Evolutionary conservation across 2,797 vertebrate genomes (phyloP).

Genomic region (Anomalospiza imberbis): DNA sequence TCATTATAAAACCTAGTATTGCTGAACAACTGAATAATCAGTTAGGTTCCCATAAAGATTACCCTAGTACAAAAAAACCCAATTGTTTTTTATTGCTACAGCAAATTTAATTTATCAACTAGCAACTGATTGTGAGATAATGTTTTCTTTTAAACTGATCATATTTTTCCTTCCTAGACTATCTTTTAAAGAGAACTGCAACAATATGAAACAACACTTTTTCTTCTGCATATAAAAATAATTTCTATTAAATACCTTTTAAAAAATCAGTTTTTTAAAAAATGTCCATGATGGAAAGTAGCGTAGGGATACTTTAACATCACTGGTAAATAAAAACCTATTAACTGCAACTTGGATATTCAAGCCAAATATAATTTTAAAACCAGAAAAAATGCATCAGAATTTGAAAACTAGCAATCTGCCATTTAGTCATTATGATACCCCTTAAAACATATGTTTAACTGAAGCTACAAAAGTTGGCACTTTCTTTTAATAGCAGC

Average conservation of each 20-base stretch:
- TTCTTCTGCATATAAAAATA: neutral
- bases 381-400: neutral
- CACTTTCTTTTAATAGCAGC: constrained; percentile 16
- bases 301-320: neutral
- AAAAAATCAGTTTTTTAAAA: neutral
- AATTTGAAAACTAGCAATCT: constrained; percentile 2
- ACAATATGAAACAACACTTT: neutral
- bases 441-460: neutral
- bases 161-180: neutral
- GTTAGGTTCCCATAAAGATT: neutral
- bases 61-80: neutral
- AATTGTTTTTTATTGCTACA: neutral
- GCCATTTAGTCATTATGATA: neutral
- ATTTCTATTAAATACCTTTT: neutral
- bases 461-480: neutral
- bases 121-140: neutral
- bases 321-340: neutral
- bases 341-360: neutral
- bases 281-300: neutral
- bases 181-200: neutral
- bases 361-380: neutral
- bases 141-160: neutral
- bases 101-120: neutral
- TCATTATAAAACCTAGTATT: constrained; percentile 1
- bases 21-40: neutral